Evolutionary conservation across 1,140 invertebrate genomes (phyloP).

Genomic region (Cyclina sinensis): DNA sequence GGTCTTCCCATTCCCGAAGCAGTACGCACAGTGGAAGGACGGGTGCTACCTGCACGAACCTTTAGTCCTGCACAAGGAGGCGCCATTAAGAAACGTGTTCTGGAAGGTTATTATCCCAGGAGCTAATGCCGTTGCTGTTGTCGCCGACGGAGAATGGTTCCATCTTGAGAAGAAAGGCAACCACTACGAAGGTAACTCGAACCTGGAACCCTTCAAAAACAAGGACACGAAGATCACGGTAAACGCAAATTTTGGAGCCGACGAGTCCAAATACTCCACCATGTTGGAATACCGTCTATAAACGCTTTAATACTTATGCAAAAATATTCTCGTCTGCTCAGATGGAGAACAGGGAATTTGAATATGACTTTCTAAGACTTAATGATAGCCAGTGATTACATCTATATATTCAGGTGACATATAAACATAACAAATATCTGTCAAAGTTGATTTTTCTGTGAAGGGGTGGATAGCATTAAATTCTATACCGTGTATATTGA

Average conservation of each 20-base stretch:
- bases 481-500: neutral
- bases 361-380: neutral
- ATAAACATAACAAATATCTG: neutral
- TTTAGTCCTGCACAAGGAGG: slow-evolving; percentile 77
- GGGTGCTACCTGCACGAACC: slow-evolving; percentile 85
- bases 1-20: slow-evolving; percentile 85
- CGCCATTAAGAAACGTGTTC: slow-evolving; percentile 67
- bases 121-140: slow-evolving; percentile 83
- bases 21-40: slow-evolving; percentile 87
- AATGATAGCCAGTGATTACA: neutral
- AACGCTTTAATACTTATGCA: neutral
- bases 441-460: neutral
- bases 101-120: slow-evolving; percentile 84
- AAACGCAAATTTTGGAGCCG: slow-evolving; percentile 85
- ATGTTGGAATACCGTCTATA: slow-evolving; percentile 84
- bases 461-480: neutral
- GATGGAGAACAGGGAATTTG: neutral
- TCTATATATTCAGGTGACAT: neutral
- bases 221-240: slow-evolving; percentile 81
- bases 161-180: slow-evolving; percentile 82
- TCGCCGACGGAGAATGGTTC: slow-evolving; percentile 84
- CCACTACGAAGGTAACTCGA: slow-evolving; percentile 81
- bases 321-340: neutral
- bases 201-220: slow-evolving; percentile 74
- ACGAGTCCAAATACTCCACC: slow-evolving; percentile 84